Evolutionary conservation across 2,888 invertebrate species (phyloP).

Genomic region (Ligdia adustata): DNA sequence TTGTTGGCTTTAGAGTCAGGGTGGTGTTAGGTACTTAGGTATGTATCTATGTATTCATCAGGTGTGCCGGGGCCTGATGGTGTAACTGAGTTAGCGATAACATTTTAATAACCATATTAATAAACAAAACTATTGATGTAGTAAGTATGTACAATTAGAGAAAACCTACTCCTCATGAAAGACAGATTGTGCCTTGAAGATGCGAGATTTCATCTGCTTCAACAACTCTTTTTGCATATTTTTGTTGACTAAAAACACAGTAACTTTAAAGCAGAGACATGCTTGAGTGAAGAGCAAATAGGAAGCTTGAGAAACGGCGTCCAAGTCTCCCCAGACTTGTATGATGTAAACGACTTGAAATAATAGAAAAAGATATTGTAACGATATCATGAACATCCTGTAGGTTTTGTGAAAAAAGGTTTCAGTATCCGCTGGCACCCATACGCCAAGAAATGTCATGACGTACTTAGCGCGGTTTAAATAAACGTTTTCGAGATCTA

Average conservation of each 20-base stretch:
- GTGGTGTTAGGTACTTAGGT: too few relatives aligned
- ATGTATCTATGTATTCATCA: too few relatives aligned
- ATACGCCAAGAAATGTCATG: constrained; percentile 70
- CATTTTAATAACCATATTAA: too few relatives aligned
- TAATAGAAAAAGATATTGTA: constrained; percentile 65
- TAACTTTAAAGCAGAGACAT: constrained; percentile 71
- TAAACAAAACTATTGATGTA: too few relatives aligned
- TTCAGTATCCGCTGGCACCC: constrained; percentile 58
- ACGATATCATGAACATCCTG: constrained; percentile 55
- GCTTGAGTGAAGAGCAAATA: constrained; percentile 73
- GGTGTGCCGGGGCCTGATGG: too few relatives aligned
- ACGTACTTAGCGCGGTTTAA: constrained; percentile 66
- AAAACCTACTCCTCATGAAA: constrained; percentile 60
- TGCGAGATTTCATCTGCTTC: constrained; percentile 57
- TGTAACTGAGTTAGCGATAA: too few relatives aligned
- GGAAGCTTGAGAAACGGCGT: constrained; percentile 68
- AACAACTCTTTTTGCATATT: constrained; percentile 52
- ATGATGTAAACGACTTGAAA: constrained; percentile 68
- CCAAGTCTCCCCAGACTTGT: constrained; percentile 71
- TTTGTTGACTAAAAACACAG: constrained; percentile 62
- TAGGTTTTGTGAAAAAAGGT: constrained; percentile 45
- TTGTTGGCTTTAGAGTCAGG: too few relatives aligned
- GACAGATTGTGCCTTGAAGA: constrained; percentile 55
- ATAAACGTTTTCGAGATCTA: constrained; percentile 63
- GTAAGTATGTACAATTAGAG: too few relatives aligned